These are phyloP conservation scores for Scaptomyza hsui DNA, from an alignment of 1,140 invertebrate species.

Conservation along the genomic window DNA sequence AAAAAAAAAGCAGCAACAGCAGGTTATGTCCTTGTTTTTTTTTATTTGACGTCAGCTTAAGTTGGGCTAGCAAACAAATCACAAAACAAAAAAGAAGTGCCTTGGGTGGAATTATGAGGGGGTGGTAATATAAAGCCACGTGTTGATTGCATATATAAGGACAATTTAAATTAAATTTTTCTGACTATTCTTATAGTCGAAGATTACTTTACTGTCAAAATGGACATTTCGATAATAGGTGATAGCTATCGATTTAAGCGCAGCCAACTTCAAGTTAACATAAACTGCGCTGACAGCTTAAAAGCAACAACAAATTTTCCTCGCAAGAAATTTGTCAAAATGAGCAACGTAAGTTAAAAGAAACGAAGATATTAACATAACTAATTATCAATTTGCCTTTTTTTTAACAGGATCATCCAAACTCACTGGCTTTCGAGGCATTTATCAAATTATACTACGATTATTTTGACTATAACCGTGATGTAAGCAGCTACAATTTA, in stretches of 20 bases:
- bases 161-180: no score
- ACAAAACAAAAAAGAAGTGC: background rate
- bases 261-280: background rate
- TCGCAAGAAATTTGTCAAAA: background rate
- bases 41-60: background rate
- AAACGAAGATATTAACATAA: no score
- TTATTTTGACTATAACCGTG: background rate
- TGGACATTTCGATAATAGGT: background rate
- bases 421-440: background rate
- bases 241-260: background rate
- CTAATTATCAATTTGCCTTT: no score
- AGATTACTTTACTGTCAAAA: background rate
- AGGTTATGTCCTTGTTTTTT: conserved; percentile 39
- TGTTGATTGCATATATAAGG: conserved; percentile 39
- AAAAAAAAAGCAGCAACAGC: conserved; percentile 20
- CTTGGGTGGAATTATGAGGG: conserved; percentile 31
- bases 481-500: background rate
- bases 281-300: background rate
- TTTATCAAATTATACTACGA: background rate
- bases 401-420: background rate
- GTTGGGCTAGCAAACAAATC: background rate
- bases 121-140: conserved; percentile 30
- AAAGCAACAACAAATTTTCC: background rate
- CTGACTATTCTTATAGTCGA: no score
- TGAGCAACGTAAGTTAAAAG: background rate